These are phyloP conservation scores for Agonopterix alstromeriana DNA, from an alignment of 2,888 invertebrate species.

Conservation along the genomic window DNA sequence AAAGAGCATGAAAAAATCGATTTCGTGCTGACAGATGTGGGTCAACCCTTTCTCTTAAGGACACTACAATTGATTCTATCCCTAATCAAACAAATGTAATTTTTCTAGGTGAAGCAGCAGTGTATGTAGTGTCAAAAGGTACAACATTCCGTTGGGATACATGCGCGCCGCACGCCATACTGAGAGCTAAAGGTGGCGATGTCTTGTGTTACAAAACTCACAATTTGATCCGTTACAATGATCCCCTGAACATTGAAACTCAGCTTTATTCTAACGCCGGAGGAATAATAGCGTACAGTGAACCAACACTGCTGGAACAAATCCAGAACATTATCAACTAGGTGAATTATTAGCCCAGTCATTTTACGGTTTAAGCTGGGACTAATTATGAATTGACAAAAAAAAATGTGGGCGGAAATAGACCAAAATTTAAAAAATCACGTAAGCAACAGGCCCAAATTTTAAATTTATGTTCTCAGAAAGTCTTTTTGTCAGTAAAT, in stretches of 20 bases:
- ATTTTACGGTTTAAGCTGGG: no score
- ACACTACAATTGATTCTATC: no score
- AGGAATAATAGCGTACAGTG: conserved; percentile 53
- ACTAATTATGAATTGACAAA: no score
- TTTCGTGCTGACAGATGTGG: no score
- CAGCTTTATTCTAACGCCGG: conserved; percentile 50
- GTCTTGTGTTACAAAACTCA: conserved; percentile 45
- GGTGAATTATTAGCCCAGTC: no score
- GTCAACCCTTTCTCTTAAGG: no score
- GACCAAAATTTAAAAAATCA: no score
- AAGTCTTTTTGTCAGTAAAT: no score
- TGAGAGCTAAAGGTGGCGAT: conserved; percentile 88
- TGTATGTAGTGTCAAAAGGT: conserved; percentile 86
- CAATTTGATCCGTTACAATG: conserved; percentile 49
- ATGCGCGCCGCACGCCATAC: conserved; percentile 92
- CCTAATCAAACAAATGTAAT: neutral
- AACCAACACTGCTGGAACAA: conserved; percentile 30
- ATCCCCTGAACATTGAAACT: conserved; percentile 33
- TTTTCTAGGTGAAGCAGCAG: conserved; percentile 54
- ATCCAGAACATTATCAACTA: conserved; percentile 21
- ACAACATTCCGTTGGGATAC: conserved; percentile 95
- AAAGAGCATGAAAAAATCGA: no score
- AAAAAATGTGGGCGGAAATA: no score
- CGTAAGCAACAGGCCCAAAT: no score
- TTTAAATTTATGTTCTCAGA: no score